Evolutionary conservation across 2,113 vertebrate genomes (phyloP).

Genomic region (Megaleporinus macrocephalus): DNA sequence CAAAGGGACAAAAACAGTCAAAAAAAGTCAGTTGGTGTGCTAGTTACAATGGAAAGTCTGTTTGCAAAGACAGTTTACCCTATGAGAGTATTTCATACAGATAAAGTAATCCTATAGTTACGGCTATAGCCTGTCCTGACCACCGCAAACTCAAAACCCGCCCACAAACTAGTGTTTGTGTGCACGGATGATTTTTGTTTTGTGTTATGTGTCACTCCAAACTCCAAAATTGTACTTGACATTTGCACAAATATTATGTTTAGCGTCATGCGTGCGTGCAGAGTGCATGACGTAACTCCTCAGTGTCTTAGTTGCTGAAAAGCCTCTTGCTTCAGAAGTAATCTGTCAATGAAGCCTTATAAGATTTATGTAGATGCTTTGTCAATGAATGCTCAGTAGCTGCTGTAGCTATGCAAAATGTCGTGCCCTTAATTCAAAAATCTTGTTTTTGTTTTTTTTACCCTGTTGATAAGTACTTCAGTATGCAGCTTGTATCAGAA

Average conservation of each 20-base stretch:
- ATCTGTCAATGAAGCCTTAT: not conserved
- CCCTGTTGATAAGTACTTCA: not conserved
- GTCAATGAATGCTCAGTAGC: slow-evolving; percentile 1
- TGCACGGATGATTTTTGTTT: not conserved
- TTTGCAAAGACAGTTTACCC: not conserved
- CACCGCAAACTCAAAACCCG: not conserved
- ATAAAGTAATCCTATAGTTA: not conserved
- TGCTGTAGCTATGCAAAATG: slow-evolving; percentile 8
- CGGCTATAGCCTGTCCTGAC: not conserved
- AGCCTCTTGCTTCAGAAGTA: not conserved
- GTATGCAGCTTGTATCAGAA: slow-evolving; percentile 10
- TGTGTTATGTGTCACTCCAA: not conserved
- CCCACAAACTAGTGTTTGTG: not conserved
- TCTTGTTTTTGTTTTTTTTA: not conserved
- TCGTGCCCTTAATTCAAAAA: slow-evolving; percentile 4
- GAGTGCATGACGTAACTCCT: not conserved
- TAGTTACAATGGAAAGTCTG: slow-evolving; percentile 9
- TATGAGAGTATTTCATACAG: not conserved
- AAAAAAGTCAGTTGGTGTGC: slow-evolving; percentile 3
- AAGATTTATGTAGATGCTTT: slow-evolving; percentile 18
- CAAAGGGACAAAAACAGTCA: slow-evolving; percentile 20
- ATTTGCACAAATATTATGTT: slow-evolving; percentile 25
- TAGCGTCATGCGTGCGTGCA: not conserved
- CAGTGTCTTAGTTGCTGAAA: not conserved
- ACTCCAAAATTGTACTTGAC: slow-evolving; percentile 2